Percentiles rank a stretch among this genome's conserved stretches.
phyloP scores from a whole-genome alignment of 2,113 vertebrate genomes.

The Tachycineta bicolor region DNA sequence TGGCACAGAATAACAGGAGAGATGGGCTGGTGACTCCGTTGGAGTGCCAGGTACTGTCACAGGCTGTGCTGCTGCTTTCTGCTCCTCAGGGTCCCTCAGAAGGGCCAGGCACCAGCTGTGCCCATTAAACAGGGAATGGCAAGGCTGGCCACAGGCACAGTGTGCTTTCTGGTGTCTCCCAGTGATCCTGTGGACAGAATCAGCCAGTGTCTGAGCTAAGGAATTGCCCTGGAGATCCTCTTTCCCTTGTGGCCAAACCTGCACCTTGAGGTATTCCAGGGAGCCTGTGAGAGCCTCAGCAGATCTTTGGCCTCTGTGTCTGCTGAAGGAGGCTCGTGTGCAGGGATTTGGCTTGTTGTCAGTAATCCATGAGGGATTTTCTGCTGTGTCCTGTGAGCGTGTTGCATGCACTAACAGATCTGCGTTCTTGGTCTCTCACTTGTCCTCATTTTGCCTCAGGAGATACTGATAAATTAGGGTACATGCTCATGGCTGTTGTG shows the following conservation, averaged over 20 bases:
- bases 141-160: background rate
- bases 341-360: background rate
- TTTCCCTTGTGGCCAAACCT: background rate
- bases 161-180: background rate
- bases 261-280: background rate
- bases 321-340: background rate
- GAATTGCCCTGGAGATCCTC: fast-evolving
- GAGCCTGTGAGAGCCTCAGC: background rate
- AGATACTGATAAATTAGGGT: constrained; percentile 4
- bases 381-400: background rate
- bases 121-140: too few species aligned
- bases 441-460: background rate
- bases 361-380: background rate
- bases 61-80: background rate
- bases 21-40: fast-evolving
- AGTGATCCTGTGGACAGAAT: background rate
- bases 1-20: background rate
- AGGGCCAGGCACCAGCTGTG: background rate
- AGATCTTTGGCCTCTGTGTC: background rate
- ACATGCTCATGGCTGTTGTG: background rate
- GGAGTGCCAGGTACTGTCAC: background rate
- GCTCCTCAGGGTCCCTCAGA: background rate
- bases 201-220: background rate
- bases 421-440: background rate
- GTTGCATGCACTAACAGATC: background rate